phyloP scores from a whole-genome alignment of 1,140 invertebrate species.

The Drosophila burlai region DNA sequence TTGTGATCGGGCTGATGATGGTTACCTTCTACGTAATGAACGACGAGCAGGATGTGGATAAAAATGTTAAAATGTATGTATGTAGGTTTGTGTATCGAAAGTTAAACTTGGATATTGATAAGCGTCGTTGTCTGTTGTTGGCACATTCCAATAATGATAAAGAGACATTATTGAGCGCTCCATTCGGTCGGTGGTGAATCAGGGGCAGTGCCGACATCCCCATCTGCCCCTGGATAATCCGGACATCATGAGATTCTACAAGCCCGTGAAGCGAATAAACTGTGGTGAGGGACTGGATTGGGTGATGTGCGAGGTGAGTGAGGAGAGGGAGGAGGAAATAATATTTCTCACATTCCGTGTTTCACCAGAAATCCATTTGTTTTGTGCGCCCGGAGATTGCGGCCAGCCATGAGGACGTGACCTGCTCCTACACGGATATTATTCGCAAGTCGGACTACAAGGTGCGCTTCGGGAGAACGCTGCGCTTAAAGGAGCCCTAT shows the following conservation, averaged over 20 bases:
- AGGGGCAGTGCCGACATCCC: constrained; percentile 88
- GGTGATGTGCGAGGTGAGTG: constrained; percentile 86
- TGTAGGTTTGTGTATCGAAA: neutral
- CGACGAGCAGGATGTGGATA: constrained; percentile 40
- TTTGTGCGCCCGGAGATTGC: constrained; percentile 86
- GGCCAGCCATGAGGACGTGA: constrained; percentile 86
- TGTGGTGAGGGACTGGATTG: constrained; percentile 87
- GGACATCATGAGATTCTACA: constrained; percentile 89
- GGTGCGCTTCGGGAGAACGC: constrained; percentile 85
- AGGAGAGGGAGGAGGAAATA: neutral
- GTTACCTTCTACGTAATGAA: constrained; percentile 28
- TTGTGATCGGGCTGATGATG: constrained; percentile 2
- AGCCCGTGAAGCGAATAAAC: constrained; percentile 87
- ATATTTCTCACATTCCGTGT: neutral
- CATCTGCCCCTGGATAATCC: constrained; percentile 88
- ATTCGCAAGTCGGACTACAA: constrained; percentile 87
- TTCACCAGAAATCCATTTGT: constrained; percentile 85
- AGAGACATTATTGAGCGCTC: constrained; percentile 84
- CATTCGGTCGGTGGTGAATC: constrained; percentile 81
- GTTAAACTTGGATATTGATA: constrained; percentile 5
- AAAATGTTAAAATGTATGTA: constrained; percentile 52
- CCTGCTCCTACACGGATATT: constrained; percentile 88
- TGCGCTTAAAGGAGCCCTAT: constrained; percentile 87
- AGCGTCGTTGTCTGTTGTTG: constrained; percentile 3
- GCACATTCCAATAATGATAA: neutral